phyloP scores from a whole-genome alignment of 2,113 vertebrate genomes.

The Abramis brama region DNA sequence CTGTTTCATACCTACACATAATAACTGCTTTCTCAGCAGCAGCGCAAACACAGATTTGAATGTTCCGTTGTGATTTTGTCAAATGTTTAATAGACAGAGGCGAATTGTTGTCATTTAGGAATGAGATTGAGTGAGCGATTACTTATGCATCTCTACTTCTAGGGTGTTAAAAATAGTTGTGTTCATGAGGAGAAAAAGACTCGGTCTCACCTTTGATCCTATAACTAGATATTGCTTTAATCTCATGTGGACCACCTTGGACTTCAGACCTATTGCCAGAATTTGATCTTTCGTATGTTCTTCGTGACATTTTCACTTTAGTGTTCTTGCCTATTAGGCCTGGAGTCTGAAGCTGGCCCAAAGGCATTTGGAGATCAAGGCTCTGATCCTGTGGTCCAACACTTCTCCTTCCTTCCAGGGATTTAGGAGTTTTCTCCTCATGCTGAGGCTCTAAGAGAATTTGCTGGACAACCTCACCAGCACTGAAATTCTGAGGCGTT shows the following conservation, averaged over 20 bases:
- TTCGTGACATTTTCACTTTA: slow-evolving; percentile 26
- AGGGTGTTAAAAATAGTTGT: too few relatives aligned
- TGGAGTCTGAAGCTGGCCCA: slow-evolving; percentile 2
- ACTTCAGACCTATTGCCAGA: slow-evolving; percentile 44
- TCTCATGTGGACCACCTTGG: slow-evolving; percentile 43
- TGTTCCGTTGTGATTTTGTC: too few relatives aligned
- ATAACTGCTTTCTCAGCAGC: too few relatives aligned
- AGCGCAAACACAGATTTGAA: too few relatives aligned
- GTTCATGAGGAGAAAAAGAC: too few relatives aligned
- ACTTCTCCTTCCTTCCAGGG: slow-evolving; percentile 62
- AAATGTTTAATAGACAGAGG: too few relatives aligned
- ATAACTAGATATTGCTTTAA: slow-evolving; percentile 25
- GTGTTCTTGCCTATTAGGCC: neutral
- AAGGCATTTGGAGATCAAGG: neutral
- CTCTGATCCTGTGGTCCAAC: neutral
- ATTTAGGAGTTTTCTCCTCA: slow-evolving; percentile 48
- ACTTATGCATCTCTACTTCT: too few relatives aligned
- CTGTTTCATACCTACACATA: too few relatives aligned
- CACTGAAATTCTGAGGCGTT: neutral
- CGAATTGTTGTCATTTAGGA: too few relatives aligned
- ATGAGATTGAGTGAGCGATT: too few relatives aligned
- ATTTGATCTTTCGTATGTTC: slow-evolving; percentile 58
- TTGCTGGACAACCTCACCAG: slow-evolving; percentile 61
- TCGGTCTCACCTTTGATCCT: neutral
- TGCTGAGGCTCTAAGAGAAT: slow-evolving; percentile 9